Conservation (phyloP, 2,888 invertebrate species). For the Agrochola circellaris region DNA sequence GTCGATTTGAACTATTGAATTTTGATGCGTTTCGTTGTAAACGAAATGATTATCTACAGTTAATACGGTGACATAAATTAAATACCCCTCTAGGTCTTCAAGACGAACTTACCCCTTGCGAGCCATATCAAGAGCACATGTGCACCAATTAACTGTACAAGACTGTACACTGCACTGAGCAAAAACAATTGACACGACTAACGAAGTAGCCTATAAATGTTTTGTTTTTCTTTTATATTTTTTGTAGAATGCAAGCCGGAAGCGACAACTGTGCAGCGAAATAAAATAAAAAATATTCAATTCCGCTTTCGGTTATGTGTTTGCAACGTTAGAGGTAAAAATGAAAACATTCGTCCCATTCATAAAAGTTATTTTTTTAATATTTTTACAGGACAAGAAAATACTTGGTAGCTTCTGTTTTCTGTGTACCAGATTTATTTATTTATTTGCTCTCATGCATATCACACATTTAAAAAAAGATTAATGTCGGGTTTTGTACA, state of each 20-base stretch:
- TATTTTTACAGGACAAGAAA: background rate
- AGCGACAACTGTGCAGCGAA: conserved; percentile 24
- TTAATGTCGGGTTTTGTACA: too few relatives aligned
- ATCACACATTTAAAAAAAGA: too few relatives aligned
- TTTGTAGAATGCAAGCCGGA: conserved; percentile 31
- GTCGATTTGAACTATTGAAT: background rate
- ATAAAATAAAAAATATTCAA: conserved; percentile 40
- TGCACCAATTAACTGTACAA: background rate
- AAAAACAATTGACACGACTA: conserved; percentile 16
- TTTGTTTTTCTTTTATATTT: conserved; percentile 22
- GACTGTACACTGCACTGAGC: background rate
- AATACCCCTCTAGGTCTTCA: background rate
- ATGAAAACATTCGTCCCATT: conserved; percentile 11
- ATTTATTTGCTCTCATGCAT: too few relatives aligned
- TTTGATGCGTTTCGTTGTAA: background rate
- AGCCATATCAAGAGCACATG: background rate
- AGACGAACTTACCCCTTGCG: background rate
- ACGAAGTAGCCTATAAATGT: conserved; percentile 13
- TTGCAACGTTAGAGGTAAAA: conserved; percentile 32
- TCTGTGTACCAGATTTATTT: background rate
- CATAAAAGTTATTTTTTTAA: conserved; percentile 1
- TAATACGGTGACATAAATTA: too few relatives aligned
- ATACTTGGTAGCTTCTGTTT: background rate
- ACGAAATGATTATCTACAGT: background rate
- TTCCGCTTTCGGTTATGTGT: conserved; percentile 35